Evolutionary conservation across 2,797 vertebrate species (phyloP).

Genomic region (Sternarchorhynchus goeldii): DNA sequence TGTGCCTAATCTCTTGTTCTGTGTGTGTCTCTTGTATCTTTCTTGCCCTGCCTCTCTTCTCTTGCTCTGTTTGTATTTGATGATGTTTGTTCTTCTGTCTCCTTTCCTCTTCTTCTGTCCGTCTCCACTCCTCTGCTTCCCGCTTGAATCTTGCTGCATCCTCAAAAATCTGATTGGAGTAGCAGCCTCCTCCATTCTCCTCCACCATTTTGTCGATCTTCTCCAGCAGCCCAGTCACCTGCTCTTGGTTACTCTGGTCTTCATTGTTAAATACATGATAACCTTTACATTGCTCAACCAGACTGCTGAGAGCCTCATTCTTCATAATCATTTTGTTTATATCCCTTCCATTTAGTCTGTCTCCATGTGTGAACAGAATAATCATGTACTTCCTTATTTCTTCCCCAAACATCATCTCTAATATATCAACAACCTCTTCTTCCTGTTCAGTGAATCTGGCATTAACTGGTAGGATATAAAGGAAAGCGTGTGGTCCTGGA

Average conservation of each 20-base stretch:
- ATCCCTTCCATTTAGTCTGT: neutral
- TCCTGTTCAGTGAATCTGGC: constrained; percentile 23
- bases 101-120: constrained; percentile 4
- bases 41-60: no score
- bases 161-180: constrained; percentile 21
- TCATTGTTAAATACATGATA: constrained; percentile 44
- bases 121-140: constrained; percentile 12
- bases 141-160: constrained; percentile 19
- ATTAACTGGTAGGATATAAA: neutral
- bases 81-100: neutral
- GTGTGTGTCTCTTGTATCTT: no score
- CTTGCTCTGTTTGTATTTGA: no score
- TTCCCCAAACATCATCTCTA: constrained; percentile 22
- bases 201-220: constrained; percentile 47
- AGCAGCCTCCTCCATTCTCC: constrained; percentile 33
- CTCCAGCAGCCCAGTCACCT: constrained; percentile 37
- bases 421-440: neutral
- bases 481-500: constrained; percentile 43
- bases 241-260: neutral
- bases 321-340: neutral
- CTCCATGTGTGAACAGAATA: constrained; percentile 31
- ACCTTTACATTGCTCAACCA: constrained; percentile 26
- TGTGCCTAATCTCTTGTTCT: no score
- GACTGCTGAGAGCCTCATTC: neutral
- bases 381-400: constrained; percentile 14